phyloP scores from a whole-genome alignment of 2,888 invertebrate species.

The Rhabditoides inermis region DNA sequence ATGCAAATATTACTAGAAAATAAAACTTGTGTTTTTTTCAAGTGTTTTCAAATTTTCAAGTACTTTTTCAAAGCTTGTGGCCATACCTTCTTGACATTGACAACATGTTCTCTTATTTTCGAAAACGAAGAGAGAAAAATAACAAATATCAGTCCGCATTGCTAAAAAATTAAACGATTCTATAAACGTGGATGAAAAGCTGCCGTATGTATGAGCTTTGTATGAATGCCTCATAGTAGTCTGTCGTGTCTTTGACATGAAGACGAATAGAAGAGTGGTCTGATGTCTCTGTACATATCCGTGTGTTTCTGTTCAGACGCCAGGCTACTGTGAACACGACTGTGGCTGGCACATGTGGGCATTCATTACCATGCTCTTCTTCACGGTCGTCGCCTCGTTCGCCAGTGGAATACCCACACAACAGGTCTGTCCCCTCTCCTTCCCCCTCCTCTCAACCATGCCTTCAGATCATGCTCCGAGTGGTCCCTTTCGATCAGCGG shows the following conservation, averaged over 20 bases:
- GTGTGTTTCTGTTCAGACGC: no score
- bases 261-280: no score
- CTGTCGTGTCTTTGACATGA: no score
- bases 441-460: conserved; percentile 1
- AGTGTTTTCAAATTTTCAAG: neutral
- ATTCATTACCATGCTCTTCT: conserved; percentile 43
- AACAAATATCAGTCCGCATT: no score
- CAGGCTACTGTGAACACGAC: conserved; percentile 35
- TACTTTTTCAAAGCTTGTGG: neutral
- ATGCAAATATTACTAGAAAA: neutral
- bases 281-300: no score
- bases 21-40: neutral
- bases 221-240: no score
- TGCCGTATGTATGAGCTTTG: no score
- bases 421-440: conserved; percentile 39
- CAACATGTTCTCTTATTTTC: neutral
- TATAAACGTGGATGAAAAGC: no score
- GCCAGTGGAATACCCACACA: conserved; percentile 49
- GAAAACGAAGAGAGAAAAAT: neutral
- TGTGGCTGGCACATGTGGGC: conserved; percentile 42
- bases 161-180: no score
- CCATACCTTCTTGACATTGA: neutral
- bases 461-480: conserved; percentile 46
- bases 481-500: conserved; percentile 50
- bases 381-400: conserved; percentile 48